Evolutionary conservation across 2,113 vertebrate genomes (phyloP), one percentile per base, ranked within the genome.

Genomic region (Suricata suricatta): DNA sequence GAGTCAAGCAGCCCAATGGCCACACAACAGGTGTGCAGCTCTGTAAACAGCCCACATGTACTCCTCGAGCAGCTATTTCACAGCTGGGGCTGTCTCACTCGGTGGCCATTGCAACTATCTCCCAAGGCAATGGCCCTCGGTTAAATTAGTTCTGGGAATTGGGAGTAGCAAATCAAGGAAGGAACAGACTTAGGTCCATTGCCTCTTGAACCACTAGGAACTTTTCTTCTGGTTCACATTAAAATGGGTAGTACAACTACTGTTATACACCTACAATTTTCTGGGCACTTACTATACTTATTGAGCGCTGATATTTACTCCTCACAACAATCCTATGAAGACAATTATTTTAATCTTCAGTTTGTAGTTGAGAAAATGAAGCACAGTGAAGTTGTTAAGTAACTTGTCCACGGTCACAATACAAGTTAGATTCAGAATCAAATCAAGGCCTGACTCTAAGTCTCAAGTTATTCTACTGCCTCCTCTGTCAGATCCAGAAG

Each of bases 361-460:
- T 95, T 83, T 95, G 16, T 5, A 82, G 47, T 19, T 81, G 84
- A 96, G 71, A 91, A 91, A 96, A 95, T 80, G 9, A 97, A 27
- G 54, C 57, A 96, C 7, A 80, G 17, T 25, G 19, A 92, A n/a
- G 21, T 47, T 92, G 33, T 31, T 79, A 87, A 1, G 31, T 82
- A 91, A 83, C 64, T 89, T 82, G n/a, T 74, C 35, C 44, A 82
- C 92, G 16, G 31, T 91, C 63, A 96, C 60, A 93, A 92, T 95
- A 91, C 8, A 72, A 74, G 31, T 88, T 16, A 64, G 76, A 64
- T 90, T 69, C 27, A 95, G 52, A 88, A 96, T 66, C 2, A 41
- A 82, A 72, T 25, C 31, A 93, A 95, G n/a, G 11, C 52, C 17
- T 82, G 38, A 88, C 10, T 81, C 54, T 94, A 79, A 92, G 60